Percentiles rank a stretch among this genome's conserved stretches.
phyloP scores from a whole-genome alignment of 1,140 invertebrate species.

The Venustaconcha ellipsiformis region DNA sequence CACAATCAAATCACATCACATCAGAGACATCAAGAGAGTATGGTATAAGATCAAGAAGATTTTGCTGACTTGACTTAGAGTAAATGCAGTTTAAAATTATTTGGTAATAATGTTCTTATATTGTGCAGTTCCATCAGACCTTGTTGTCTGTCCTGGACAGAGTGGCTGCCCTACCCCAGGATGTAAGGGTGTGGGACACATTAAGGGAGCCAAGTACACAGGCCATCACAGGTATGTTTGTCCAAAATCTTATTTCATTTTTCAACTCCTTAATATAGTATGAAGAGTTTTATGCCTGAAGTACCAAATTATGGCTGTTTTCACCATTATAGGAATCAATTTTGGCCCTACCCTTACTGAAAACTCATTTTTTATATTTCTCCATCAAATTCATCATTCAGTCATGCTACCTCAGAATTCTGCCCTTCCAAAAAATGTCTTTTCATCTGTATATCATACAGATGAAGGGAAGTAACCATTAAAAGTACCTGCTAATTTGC shows the following conservation, averaged over 20 bases:
- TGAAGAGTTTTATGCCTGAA: background rate
- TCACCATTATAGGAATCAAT: background rate
- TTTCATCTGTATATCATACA: background rate
- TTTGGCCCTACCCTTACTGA: background rate
- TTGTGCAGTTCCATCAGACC: constrained; percentile 73
- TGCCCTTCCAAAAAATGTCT: background rate
- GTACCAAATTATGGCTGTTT: background rate
- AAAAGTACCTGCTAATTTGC: no score
- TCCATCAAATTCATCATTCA: no score
- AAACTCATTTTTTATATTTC: background rate
- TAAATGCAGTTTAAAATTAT: no score
- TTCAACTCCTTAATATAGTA: background rate
- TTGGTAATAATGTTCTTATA: no score
- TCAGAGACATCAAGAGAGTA: no score
- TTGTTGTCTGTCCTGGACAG: constrained; percentile 62
- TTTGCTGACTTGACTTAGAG: no score
- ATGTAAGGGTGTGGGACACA: constrained; percentile 70
- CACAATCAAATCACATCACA: no score
- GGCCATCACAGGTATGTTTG: constrained; percentile 75
- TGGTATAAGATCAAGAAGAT: no score
- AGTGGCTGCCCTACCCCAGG: constrained; percentile 69
- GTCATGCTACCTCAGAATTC: no score
- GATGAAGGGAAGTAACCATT: no score
- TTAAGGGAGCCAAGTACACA: constrained; percentile 80
- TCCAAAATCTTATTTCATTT: background rate